Evolutionary conservation across 1,140 invertebrate species (phyloP), one percentile per base, ranked within the genome.

Genomic region (Neuroterus valhalla): DNA sequence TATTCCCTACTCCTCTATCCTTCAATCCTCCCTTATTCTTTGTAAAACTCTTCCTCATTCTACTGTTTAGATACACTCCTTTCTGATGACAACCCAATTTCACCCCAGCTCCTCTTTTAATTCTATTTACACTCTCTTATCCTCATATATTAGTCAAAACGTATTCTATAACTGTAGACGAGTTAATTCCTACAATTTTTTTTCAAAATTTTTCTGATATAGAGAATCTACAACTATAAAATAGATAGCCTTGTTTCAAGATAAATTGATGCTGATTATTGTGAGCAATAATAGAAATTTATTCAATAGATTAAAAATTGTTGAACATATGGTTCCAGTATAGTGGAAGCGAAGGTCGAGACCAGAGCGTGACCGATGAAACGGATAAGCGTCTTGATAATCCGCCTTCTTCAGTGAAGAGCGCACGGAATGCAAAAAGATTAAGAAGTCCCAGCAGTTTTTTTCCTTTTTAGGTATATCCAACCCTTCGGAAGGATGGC

Each of bases 261-360:
- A 62, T 62, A 62, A 62, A 62, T 62, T 62, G 52, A 62, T 62
- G 19, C 19, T 62, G 52, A 62, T 62, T 62, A 62, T 62, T 62
- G 52, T 62, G 52, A 31, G 52, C 52, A 62, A 62, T 62, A 62
- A 62, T 62, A 62, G 52, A 62, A 62, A 62, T 62, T 62, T 62
- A 62, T 62, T 62, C 52, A 62, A 62, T 62, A 62, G 52, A 62
- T 62, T 2, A 62, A 50, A 62, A 62, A 62, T 31, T 62, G 21
- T 62, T 31, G 23, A 62, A 62, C 52, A 62, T 62, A 62, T 62
- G 52, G 52, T 62, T 62, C 52, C 52, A 62, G 52, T 62, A 62
- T 62, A 31, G 52, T 62, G 52, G 52, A 62, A 62, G 52, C 52
- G 52, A 62, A 62, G 52, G 52, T 62, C 52, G 52, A 62, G 52